Base-by-base conservation (phyloP, 1,140 invertebrate genomes). In the Neuroterus valhalla region DNA sequence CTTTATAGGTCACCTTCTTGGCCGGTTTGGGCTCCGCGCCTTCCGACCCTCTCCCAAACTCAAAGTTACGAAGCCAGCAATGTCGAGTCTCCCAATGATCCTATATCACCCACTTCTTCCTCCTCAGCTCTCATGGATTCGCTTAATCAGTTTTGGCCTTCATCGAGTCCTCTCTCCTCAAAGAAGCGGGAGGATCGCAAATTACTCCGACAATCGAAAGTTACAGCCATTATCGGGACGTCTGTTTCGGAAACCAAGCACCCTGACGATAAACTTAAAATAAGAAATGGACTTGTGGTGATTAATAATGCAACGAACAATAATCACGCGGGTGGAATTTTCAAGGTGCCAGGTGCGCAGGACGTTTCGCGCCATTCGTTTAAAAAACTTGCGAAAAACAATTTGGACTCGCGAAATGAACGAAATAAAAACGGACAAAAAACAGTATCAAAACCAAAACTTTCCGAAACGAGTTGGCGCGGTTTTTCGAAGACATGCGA, bases 1-100 rank as follows among this genome's bases (percentile, higher is more conserved):
- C 80, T 88, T 89, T 89, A 84, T 90, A 92, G 91, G 91, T 92
- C 91, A 82, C 91, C 91, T 69, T 91, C 91, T 70, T 92, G 91
- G 91, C 91, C 91, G 82, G 89, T 91, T 79, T 91, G 91, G 91
- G 89, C 90, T 68, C 90, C 90, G 76, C 89, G 88, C 71, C 87
- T 90, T 66, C 88, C 88, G 71, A 88, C 84, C 79, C 75, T 85
- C 50, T 86, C 86, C 73, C 86, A 89, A 78, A 86, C 85, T 62
- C 77, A 81, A 52, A 83, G 75, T 76, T 75, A 72, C 78, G 66
- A 52, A 74, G 81, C 71, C 79, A 82, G 23, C 72, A 84, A 71
- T 46, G 75, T 68, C 14, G 52, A 70, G 26, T 45, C 43, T 38
- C 55, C 73, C 31, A 66, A 71, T 68, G 52, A 71, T 69, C 66